Percentiles rank a stretch among this genome's conserved stretches.
Conservation (phyloP, 1,140 invertebrate genomes). For the Cryptotermes secundus region DNA sequence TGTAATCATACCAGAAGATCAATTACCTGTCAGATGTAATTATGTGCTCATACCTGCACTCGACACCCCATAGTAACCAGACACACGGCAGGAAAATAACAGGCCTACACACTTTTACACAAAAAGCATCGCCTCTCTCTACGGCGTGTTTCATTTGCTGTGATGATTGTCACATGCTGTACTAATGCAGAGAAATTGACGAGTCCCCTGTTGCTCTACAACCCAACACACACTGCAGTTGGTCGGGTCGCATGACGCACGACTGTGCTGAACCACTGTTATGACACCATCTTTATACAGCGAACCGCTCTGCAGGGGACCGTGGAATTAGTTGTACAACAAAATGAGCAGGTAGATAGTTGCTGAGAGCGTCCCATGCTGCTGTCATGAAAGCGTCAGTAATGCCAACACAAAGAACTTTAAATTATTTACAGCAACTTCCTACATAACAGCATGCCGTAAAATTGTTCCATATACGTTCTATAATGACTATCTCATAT, state of each 20-base stretch:
- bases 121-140: not conserved
- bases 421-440: not conserved
- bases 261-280: not conserved
- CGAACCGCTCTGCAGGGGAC: slow-evolving; percentile 3
- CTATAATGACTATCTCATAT: not conserved
- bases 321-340: not conserved
- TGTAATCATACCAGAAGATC: not conserved
- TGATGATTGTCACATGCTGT: not conserved
- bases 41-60: not conserved
- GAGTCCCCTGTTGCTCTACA: not conserved
- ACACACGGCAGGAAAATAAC: not conserved
- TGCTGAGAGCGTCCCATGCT: not conserved
- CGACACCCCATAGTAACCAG: not conserved
- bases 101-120: not conserved
- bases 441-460: not conserved
- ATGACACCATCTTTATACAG: not conserved
- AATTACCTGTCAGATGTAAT: not conserved
- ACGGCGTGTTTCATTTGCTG: not conserved
- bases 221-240: not conserved
- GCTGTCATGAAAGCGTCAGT: not conserved
- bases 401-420: not conserved
- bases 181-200: not conserved
- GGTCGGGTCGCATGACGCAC: not conserved
- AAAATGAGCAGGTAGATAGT: not conserved
- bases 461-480: not conserved